Evolutionary conservation across 2,888 invertebrate species (phyloP), one percentile per base, ranked within the genome.

Genomic region (Mimas tiliae): DNA sequence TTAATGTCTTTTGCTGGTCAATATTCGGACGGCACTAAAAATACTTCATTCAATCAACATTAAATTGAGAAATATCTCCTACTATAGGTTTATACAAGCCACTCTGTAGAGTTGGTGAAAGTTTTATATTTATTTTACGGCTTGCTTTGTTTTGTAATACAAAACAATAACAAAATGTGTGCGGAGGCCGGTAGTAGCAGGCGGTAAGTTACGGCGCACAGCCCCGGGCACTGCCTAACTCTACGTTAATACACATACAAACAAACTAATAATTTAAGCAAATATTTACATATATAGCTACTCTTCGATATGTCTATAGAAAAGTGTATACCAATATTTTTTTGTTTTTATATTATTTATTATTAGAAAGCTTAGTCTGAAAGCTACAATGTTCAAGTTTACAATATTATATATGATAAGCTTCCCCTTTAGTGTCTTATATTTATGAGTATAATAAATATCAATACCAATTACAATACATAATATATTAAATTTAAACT

Each of bases 131-230:
- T 87, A 88, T 88, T 83, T 83, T 79, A 79, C 79, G 82, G 84
- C 85, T 80, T 85, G 82, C 86, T 88, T 86, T 80, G 81, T 81
- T 81, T 79, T 81, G 86, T 88, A 87, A 88, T 86, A 85, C 86
- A 85, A 85, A 88, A 87, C 87, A 88, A 88, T 88, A 89, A 87
- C 87, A 85, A 83, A 87, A 81, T 85, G 81, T 84, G 73, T 81
- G 79, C 75, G 70, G 69, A 72, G 76, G 77, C 73, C 72, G 69
- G 70, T 69, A 70, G 72, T 65, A 69, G 76, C 70, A 69, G 72
- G 74, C 71, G 45, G 63, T 55, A 64, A 68, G 70, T 68, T 68
- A 67, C 51, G 67, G 64, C 50, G 68, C 52, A 67, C 62, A 50
- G 70, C 70, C 65, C 48, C 65, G 65, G 65, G 70, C 68, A 38